phyloP scores from a whole-genome alignment of 2,888 invertebrate species.

The Calameuta pallipes region DNA sequence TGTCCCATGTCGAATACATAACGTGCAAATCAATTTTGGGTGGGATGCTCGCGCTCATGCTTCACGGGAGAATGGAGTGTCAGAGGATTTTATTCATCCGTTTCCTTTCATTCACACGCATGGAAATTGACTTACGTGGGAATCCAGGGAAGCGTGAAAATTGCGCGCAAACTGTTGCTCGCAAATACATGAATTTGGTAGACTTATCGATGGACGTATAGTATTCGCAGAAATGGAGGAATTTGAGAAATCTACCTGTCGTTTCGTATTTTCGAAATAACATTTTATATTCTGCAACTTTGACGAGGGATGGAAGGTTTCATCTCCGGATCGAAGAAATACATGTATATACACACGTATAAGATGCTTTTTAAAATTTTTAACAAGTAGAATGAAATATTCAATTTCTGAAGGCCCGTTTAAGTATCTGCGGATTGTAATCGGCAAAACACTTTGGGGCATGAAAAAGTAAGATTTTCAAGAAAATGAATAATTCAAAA shows the following conservation, averaged over 20 bases:
- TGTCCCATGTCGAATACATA: background rate
- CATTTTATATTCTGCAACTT: background rate
- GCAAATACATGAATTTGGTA: background rate
- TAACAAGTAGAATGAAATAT: background rate
- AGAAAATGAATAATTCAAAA: background rate
- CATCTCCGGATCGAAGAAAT: background rate
- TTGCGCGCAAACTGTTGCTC: background rate
- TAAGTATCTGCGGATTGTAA: background rate
- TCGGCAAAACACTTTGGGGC: background rate
- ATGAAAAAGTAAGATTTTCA: background rate
- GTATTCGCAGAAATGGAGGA: background rate
- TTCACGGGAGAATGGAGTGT: background rate
- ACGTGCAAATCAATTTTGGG: background rate
- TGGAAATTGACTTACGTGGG: background rate
- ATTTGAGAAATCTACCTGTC: background rate
- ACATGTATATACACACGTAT: no score
- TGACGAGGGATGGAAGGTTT: background rate
- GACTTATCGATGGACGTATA: background rate
- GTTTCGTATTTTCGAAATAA: background rate
- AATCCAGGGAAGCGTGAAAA: background rate
- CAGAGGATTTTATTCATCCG: background rate
- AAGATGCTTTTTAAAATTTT: background rate
- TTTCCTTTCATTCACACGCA: background rate
- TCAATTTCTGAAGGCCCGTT: background rate
- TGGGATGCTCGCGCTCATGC: background rate